Conservation (phyloP, 2,113 vertebrate species). For the Aythya baeri region DNA sequence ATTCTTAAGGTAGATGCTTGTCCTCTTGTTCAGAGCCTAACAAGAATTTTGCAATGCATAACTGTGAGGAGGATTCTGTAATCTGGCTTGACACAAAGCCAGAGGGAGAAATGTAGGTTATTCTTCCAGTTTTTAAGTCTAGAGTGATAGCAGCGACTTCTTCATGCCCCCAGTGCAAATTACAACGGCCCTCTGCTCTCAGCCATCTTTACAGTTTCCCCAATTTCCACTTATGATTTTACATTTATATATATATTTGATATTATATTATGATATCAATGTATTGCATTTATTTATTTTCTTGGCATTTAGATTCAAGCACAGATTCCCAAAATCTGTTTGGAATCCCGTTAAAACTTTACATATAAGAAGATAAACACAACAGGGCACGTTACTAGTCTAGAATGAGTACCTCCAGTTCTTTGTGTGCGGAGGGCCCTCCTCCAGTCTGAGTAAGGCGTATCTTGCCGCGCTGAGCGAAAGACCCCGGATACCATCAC, state of each 20-base stretch:
- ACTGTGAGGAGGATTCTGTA: neutral
- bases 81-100: neutral
- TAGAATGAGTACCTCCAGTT: conserved; percentile 90
- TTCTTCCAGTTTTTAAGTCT: neutral
- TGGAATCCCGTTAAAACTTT: neutral
- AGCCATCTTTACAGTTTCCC: neutral
- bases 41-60: neutral
- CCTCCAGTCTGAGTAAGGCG: conserved; percentile 90
- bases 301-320: neutral
- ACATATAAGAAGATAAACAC: neutral
- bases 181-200: neutral
- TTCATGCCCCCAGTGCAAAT: neutral
- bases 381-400: neutral
- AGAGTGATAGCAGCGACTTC: neutral
- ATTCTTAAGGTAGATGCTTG: neutral
- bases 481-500: conserved; percentile 95
- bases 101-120: neutral
- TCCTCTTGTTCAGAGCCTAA: neutral
- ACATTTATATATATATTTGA: no score
- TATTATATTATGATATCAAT: no score
- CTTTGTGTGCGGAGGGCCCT: conserved; percentile 96
- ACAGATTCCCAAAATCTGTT: neutral
- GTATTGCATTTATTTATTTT: no score
- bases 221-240: neutral
- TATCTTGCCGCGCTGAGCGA: conserved; percentile 96